Conservation (phyloP, 1,140 invertebrate species). For the Drosophila bocqueti region DNA sequence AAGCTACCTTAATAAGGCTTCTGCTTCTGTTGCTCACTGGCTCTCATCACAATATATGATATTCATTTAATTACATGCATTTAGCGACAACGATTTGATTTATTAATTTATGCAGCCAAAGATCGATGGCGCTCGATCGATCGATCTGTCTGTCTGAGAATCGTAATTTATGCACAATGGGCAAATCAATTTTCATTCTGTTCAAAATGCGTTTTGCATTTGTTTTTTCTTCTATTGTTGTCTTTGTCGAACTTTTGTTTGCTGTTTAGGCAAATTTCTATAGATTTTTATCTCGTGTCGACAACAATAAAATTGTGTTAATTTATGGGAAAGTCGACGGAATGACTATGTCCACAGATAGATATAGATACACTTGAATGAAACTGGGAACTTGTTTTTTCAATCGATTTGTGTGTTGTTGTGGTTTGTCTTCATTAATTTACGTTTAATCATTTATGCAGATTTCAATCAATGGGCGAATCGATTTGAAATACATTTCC, state of each 20-base stretch:
- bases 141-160: slow-evolving; percentile 16
- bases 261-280: slow-evolving; percentile 80
- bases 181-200: slow-evolving; percentile 76
- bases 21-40: slow-evolving; percentile 31
- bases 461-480: slow-evolving; percentile 74
- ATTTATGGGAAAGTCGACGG: slow-evolving; percentile 72
- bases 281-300: slow-evolving; percentile 76
- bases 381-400: slow-evolving; percentile 62
- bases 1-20: slow-evolving; percentile 19
- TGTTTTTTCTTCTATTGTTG: slow-evolving; percentile 29
- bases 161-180: slow-evolving; percentile 67
- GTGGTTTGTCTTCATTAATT: slow-evolving; percentile 71
- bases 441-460: slow-evolving; percentile 79
- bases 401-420: slow-evolving; percentile 63
- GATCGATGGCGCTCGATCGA: slow-evolving; percentile 42
- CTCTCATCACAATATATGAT: slow-evolving; percentile 32
- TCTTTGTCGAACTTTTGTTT: slow-evolving; percentile 60
- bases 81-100: slow-evolving; percentile 53
- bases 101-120: slow-evolving; percentile 50
- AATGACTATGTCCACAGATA: slow-evolving; percentile 48
- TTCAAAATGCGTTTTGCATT: slow-evolving; percentile 52
- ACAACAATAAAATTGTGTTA: slow-evolving; percentile 82
- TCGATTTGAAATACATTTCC: slow-evolving; percentile 71
- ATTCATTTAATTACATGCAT: slow-evolving; percentile 58
- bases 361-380: slow-evolving; percentile 39